Evolutionary conservation across 1,140 invertebrate species (phyloP), one percentile per base, ranked within the genome.

Genomic region (Lamellibrachia luymesi): DNA sequence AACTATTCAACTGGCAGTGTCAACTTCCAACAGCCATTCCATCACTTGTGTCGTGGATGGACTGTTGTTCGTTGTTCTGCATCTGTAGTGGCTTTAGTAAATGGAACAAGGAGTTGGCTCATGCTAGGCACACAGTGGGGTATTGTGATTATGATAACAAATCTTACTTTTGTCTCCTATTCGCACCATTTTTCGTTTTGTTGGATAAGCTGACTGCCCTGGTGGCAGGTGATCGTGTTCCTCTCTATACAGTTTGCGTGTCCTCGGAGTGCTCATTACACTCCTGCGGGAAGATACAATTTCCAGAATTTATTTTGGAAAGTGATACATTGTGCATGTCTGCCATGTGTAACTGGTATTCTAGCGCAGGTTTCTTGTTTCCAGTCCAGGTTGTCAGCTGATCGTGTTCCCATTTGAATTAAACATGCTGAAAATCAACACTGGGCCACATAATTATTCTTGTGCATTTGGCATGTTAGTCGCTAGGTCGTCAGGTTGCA

Each of bases 401-500:
- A 80, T 80, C 64, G 64, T 80, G 64, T 80, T 80, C 64, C 64
- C 64, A 80, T 80, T 80, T 22, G 64, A 80, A 80, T 80, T 80
- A 80, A 80, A 80, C 13, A 80, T 17, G 64, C 64, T 4, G 64
- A 80, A 80, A 80, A 2, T 80, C 64, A 80, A 80, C 64, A 80
- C 64, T 22, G 13, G 38, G 64, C 64, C 4, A 22, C 64, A 22
- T 80, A 80, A 80, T 80, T 80, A 80, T 80, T 80, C 64, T 17
- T 22, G 64, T 80, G 64, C 64, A 80, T 80, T 80, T 80, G 13
- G 64, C 64, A 80, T 80, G 64, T 80, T 80, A 22, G 8, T 80
- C 13, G 13, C 64, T 38, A 80, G 64, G 64, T 80, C 2, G 64
- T 2, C 64, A 17, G 64, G 64, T 80, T 10, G 64, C 38, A 38